A percentile compares a stretch with the other conserved stretches of the same genome.
phyloP scores from a whole-genome alignment of 1,140 invertebrate species.

The Caenorhabditis tropicalis region DNA sequence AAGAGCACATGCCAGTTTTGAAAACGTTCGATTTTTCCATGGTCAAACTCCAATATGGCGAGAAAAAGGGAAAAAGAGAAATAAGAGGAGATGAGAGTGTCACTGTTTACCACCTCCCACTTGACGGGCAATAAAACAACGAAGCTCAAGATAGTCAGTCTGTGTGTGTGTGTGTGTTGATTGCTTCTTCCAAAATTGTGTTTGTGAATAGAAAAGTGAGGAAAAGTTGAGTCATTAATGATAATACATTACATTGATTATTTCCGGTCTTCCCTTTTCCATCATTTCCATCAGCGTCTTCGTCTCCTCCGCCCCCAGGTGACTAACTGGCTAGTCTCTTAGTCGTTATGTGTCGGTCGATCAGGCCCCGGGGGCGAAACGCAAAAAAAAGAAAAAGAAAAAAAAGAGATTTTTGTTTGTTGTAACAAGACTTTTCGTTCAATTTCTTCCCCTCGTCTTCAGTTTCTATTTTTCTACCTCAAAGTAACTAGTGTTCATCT shows the following conservation, averaged over 20 bases:
- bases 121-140: constrained; percentile 40
- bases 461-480: not conserved
- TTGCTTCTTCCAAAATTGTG: not conserved
- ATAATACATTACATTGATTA: constrained; percentile 8
- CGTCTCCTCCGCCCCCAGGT: constrained; percentile 31
- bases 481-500: not conserved
- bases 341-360: constrained; percentile 39
- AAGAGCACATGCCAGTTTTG: not conserved
- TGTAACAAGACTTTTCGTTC: constrained; percentile 23
- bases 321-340: constrained; percentile 39
- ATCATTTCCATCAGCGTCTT: not conserved
- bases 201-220: not conserved
- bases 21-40: not conserved
- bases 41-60: not conserved
- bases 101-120: constrained; percentile 42
- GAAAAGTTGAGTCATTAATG: not conserved
- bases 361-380: not conserved
- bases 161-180: not conserved
- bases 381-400: not conserved
- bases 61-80: not conserved
- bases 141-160: not conserved
- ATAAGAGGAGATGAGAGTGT: not conserved
- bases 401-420: not conserved
- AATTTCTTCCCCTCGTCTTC: not conserved
- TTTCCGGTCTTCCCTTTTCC: constrained; percentile 26